phyloP scores from a whole-genome alignment of 1,140 invertebrate species.

The Camponotus floridanus region DNA sequence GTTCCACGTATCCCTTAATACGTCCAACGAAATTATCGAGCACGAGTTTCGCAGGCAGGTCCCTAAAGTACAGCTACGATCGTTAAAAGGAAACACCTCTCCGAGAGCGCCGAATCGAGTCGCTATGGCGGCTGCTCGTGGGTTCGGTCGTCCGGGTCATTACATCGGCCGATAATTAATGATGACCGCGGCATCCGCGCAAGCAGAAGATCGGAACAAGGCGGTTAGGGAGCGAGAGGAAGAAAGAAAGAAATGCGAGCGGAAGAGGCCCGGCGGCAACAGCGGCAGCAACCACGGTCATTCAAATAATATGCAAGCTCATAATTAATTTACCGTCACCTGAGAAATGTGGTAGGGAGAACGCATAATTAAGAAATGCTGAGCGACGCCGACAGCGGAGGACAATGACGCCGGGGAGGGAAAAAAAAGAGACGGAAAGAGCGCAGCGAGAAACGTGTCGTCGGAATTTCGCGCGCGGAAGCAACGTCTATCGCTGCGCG shows the following conservation, averaged over 20 bases:
- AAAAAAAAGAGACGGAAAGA: constrained; percentile 10
- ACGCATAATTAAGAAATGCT: constrained; percentile 77
- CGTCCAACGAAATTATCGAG: constrained; percentile 73
- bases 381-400: not conserved
- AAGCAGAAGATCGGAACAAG: constrained; percentile 42
- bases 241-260: constrained; percentile 47
- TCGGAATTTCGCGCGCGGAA: constrained; percentile 27
- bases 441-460: constrained; percentile 24
- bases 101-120: constrained; percentile 65
- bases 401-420: not conserved
- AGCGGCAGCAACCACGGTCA: constrained; percentile 36
- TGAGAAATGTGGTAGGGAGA: constrained; percentile 60
- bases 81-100: constrained; percentile 71
- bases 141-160: constrained; percentile 73
- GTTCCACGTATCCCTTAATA: constrained; percentile 65
- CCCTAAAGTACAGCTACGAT: constrained; percentile 65
- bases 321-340: constrained; percentile 78
- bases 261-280: constrained; percentile 37
- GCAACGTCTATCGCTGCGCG: constrained; percentile 36
- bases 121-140: constrained; percentile 70
- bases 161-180: constrained; percentile 78
- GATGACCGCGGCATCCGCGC: constrained; percentile 67
- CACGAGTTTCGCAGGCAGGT: constrained; percentile 63
- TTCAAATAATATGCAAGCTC: constrained; percentile 80
- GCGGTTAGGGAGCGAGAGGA: constrained; percentile 3